Evolutionary conservation across 2,797 vertebrate genomes (phyloP), one percentile per base, ranked within the genome.

Genomic region (Sardinella longiceps): DNA sequence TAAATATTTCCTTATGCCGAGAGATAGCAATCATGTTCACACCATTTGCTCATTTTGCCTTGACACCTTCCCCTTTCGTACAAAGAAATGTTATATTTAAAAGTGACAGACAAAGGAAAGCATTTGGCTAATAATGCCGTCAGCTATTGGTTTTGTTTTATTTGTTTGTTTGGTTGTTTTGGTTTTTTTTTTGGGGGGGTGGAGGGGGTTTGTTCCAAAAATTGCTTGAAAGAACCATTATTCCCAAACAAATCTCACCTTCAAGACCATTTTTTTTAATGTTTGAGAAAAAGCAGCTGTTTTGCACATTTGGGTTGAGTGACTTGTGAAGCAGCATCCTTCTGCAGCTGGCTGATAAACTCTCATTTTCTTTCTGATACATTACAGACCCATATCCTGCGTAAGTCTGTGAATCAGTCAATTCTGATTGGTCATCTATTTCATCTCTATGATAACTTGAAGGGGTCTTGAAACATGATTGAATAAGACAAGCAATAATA

Each of bases 1-100:
- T 91, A 92, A 86, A 89, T 88, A 89, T 91, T 89, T 86, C 82
- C 84, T 81, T 91, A 90, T 25, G 3, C 81, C 18, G 74, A 58
- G 81, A 83, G 85, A 89, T 89, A 87, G 88, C 87, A 43, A 81
- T 80, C 51, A 45, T 86, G 84, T 90, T 51, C 5, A 46, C 82
- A 87, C 1, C 56, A 86, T 53, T 66, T 84, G 60, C 28, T 85
- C 82, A 82, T 51, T 83, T 48, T 39, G 28, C 33, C 25, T 3
- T 53, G 82, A 77, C 63, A 81, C 70, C 82, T 74, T 87, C 83
- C 86, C 83, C 84, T 84, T 66, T 84, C 83, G 84, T 80, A 51
- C 80, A 84, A 37, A 43, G 66, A 37, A 74, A 39, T 39, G 66
- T 30, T 20, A 33, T 12, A 39, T 74, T 33, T 39, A 39, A 77